phyloP scores from a whole-genome alignment of 2,888 invertebrate genomes.

The Drosophila mulleri region DNA sequence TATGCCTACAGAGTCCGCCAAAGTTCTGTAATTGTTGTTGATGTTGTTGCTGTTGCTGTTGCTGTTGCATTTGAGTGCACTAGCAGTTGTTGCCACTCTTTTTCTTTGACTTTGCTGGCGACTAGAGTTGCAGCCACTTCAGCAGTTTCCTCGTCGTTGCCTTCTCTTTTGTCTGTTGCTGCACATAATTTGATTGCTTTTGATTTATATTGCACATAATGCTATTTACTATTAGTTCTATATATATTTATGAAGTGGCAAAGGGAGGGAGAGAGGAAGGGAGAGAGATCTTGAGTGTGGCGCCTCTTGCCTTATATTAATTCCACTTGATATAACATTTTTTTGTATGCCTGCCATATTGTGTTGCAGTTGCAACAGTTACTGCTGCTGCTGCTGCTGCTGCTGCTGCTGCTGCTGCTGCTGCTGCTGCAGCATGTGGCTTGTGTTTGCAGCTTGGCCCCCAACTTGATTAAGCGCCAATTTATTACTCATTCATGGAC shows the following conservation, averaged over 20 bases:
- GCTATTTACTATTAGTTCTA: slow-evolving; percentile 8
- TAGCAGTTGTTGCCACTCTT: slow-evolving; percentile 53
- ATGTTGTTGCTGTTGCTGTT: slow-evolving; percentile 24
- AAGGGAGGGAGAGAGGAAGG: not conserved
- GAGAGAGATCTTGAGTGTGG: slow-evolving; percentile 13
- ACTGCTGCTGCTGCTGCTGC: slow-evolving; percentile 30
- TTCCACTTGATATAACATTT: slow-evolving; percentile 70
- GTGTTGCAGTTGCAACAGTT: slow-evolving; percentile 39
- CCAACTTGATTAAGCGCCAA: slow-evolving; percentile 75
- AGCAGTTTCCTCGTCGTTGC: slow-evolving; percentile 42
- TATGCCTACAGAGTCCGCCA: slow-evolving; percentile 39
- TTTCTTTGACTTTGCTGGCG: slow-evolving; percentile 31
- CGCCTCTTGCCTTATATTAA: slow-evolving; percentile 63
- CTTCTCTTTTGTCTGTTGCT: slow-evolving; percentile 53
- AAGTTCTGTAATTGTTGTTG: slow-evolving; percentile 55
- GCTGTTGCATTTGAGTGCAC: slow-evolving; percentile 54
- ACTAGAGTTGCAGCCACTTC: slow-evolving; percentile 49
- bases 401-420: slow-evolving; percentile 18
- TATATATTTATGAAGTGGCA: not conserved
- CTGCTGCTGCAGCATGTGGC: slow-evolving; percentile 28
- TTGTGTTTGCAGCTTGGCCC: slow-evolving; percentile 47
- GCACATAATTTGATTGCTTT: slow-evolving; percentile 81
- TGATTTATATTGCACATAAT: slow-evolving; percentile 70
- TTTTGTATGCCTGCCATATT: slow-evolving; percentile 39
- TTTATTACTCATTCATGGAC: slow-evolving; percentile 72